phyloP scores from a whole-genome alignment of 2,888 invertebrate genomes.

The Himalopsyche japonica region DNA sequence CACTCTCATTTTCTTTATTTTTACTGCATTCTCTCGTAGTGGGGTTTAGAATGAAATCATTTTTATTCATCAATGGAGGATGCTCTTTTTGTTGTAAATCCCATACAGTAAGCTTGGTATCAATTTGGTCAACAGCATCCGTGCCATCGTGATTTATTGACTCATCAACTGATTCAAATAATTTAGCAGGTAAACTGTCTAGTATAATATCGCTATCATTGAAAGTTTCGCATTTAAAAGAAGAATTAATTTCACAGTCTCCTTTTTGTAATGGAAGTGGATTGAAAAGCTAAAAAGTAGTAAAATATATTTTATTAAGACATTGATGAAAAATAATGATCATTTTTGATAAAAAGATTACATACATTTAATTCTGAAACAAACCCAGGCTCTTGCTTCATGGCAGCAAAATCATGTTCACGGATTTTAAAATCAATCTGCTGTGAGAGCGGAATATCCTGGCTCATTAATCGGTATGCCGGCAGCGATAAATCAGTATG shows the following conservation, averaged over 20 bases:
- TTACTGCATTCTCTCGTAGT: conserved; percentile 12
- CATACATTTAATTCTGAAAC: conserved; percentile 32
- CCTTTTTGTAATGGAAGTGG: conserved; percentile 29
- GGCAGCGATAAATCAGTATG: conserved; percentile 35
- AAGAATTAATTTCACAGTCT: conserved; percentile 31
- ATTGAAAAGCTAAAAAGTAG: conserved; percentile 33
- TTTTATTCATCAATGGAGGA: conserved; percentile 10
- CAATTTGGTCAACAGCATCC: conserved; percentile 25
- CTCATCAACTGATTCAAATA: conserved; percentile 35
- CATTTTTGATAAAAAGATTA: not conserved
- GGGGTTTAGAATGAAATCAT: conserved; percentile 8
- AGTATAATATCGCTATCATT: conserved; percentile 38
- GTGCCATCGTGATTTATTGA: conserved; percentile 20
- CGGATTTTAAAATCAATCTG: conserved; percentile 37
- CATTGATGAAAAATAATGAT: not conserved
- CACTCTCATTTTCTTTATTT: conserved; percentile 27
- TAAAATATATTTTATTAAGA: not conserved
- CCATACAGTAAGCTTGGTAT: conserved; percentile 36
- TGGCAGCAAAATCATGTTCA: conserved; percentile 34
- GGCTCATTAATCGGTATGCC: conserved; percentile 31
- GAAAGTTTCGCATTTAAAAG: conserved; percentile 39
- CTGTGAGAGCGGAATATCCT: conserved; percentile 33
- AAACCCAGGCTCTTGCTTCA: conserved; percentile 40
- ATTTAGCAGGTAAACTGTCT: conserved; percentile 36
- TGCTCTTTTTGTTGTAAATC: conserved; percentile 34